Evolutionary conservation across 1,140 invertebrate genomes (phyloP).

Genomic region (Polyergus mexicanus): DNA sequence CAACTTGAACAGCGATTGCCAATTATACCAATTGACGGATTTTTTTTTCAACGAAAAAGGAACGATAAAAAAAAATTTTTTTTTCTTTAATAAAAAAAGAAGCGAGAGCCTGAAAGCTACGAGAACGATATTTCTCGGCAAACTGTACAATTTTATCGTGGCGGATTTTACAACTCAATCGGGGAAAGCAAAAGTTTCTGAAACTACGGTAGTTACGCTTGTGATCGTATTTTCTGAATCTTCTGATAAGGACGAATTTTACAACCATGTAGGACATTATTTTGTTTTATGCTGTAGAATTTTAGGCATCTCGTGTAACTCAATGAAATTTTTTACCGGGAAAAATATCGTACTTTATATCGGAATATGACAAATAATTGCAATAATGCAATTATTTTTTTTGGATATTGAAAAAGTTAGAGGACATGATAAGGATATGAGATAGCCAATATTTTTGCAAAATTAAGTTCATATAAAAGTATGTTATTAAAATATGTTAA

Average conservation of each 20-base stretch:
- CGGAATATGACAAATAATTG: conserved; percentile 12
- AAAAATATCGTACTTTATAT: conserved; percentile 16
- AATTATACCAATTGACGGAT: conserved; percentile 23
- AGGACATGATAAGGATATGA: neutral
- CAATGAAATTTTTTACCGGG: conserved; percentile 29
- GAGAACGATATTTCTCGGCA: conserved; percentile 47
- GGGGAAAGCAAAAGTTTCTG: conserved; percentile 37
- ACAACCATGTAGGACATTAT: conserved; percentile 48
- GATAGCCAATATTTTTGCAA: neutral
- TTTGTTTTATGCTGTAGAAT: conserved; percentile 41
- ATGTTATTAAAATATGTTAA: neutral
- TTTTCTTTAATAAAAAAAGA: conserved; percentile 1
- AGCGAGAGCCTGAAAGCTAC: neutral
- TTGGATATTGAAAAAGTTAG: neutral
- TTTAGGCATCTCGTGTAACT: conserved; percentile 27
- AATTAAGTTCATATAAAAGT: neutral
- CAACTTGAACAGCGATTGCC: conserved; percentile 30
- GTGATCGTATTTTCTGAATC: conserved; percentile 55
- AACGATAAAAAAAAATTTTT: conserved; percentile 45
- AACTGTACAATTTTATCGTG: conserved; percentile 66
- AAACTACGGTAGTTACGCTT: conserved; percentile 42
- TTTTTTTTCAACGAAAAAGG: conserved; percentile 20
- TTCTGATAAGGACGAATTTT: conserved; percentile 57
- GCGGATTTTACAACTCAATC: conserved; percentile 62
- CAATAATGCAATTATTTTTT: neutral